Evolutionary conservation across 2,797 vertebrate species (phyloP), one percentile per base, ranked within the genome.

Genomic region (Tapera naevia): DNA sequence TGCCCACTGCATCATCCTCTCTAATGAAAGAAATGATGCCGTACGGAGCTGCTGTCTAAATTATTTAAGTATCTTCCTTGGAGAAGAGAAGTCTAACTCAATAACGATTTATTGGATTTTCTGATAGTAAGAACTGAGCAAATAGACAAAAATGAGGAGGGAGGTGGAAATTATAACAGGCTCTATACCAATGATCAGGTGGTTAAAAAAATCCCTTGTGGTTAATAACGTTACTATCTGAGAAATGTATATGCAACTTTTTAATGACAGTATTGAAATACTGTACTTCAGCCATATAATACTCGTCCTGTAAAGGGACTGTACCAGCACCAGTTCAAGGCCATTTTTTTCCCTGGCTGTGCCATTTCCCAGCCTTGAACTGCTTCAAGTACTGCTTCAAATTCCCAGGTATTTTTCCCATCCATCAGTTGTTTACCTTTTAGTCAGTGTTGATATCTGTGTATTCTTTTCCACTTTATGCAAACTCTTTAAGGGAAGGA

Each of bases 11-110:
- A 80, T 89, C 76, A 78, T 91, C 80, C 67, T 33, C 71, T 76
- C 73, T 91, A 96, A 94, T 94, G 67, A 88, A 91, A 93, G 76
- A 95, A 91, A 84, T 73, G 33, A 74, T 87, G 66, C 87, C 70
- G 62, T 88, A 70, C 48, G 76, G 92, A 90, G 45, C 70, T 80
- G 82, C 78, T 67, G 57, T 74, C 71, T 96, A 80, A 92, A 93
- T 95, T 93, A 94, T 94, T 96, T 86, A 96, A 91, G 66, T 60
- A 4, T 73, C 37, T 88, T 95, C 94, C 88, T 96, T 76, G n/a
- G 76, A 93, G 92, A 92, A 88, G 62, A 88, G 80, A 86, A 80
- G 60, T 73, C 70, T 93, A 94, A 81, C 45, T 76, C 76, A 64
- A 43, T 95, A 85, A 92, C 84, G 82, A 82, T 86, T 76, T 82